Percentiles rank a stretch among this genome's conserved stretches.
phyloP scores from a whole-genome alignment of 1,140 invertebrate genomes.

The Scaptomyza graminum region DNA sequence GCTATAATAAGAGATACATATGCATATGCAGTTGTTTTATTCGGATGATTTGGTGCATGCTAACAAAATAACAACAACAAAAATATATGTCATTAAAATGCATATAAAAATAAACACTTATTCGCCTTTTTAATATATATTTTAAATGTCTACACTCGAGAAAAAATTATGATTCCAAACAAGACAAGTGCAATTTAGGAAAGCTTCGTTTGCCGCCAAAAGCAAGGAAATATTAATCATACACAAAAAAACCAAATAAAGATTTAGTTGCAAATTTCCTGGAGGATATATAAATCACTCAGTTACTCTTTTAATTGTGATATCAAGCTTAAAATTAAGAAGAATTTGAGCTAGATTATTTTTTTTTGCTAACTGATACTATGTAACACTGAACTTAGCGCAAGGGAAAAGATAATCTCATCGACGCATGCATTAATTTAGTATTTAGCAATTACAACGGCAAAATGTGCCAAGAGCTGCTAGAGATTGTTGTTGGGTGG shows the following conservation, averaged over 20 bases:
- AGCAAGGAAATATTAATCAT: neutral
- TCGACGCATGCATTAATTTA: slow-evolving; percentile 71
- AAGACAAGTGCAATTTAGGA: too few relatives aligned
- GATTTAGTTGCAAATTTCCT: neutral
- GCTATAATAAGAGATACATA: slow-evolving; percentile 43
- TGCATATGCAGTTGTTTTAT: slow-evolving; percentile 36
- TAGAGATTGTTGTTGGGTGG: neutral
- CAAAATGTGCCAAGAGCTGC: slow-evolving; percentile 56
- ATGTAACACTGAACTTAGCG: slow-evolving; percentile 35
- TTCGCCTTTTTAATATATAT: neutral
- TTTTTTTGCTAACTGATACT: slow-evolving; percentile 41
- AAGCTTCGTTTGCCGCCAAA: neutral
- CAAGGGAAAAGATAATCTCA: slow-evolving; percentile 56
- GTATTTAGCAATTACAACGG: slow-evolving; percentile 74
- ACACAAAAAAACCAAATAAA: neutral
- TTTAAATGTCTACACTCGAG: neutral
- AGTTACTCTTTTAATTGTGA: neutral
- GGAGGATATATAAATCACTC: too few relatives aligned
- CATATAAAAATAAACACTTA: slow-evolving; percentile 1
- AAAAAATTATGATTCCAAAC: too few relatives aligned
- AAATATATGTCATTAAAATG: neutral
- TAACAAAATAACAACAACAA: neutral
- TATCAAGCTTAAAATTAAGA: neutral
- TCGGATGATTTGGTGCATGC: slow-evolving; percentile 4
- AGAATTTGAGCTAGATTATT: neutral